phyloP scores from a whole-genome alignment of 2,888 invertebrate genomes.

The Willowsia nigromaculata region DNA sequence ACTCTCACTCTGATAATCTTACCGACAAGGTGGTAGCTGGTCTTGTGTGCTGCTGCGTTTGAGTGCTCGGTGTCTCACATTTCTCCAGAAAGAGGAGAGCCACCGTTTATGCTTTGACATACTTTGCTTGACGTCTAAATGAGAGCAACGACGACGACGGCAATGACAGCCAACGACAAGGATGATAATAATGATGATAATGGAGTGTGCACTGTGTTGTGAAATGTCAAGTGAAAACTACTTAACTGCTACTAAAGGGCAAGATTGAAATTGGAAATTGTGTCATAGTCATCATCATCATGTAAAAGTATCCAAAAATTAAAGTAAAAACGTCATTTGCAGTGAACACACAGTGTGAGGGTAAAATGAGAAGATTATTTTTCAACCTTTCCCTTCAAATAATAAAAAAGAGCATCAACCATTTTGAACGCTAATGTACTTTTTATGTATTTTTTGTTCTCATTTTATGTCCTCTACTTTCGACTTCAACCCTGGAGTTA shows the following conservation, averaged over 20 bases:
- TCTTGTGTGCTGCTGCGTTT: background rate
- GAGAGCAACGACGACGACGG: background rate
- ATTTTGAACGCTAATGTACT: background rate
- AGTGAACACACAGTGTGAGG: background rate
- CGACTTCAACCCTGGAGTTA: too few species aligned
- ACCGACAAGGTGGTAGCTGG: background rate
- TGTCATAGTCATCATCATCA: background rate
- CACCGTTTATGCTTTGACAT: background rate
- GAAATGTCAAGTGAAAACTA: background rate
- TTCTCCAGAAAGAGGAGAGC: background rate
- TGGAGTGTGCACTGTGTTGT: background rate
- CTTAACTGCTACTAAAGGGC: background rate
- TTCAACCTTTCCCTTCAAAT: background rate
- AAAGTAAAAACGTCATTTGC: background rate
- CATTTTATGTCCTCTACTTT: background rate
- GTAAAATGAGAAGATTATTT: background rate
- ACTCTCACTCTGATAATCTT: background rate
- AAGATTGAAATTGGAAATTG: constrained; percentile 26
- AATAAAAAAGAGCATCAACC: background rate
- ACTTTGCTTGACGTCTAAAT: background rate
- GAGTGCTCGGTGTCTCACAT: background rate
- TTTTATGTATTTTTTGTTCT: background rate
- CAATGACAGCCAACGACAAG: background rate
- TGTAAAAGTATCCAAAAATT: background rate
- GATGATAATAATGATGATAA: background rate